phyloP scores from a whole-genome alignment of 2,888 invertebrate genomes.

The Thymelicus lineola region DNA sequence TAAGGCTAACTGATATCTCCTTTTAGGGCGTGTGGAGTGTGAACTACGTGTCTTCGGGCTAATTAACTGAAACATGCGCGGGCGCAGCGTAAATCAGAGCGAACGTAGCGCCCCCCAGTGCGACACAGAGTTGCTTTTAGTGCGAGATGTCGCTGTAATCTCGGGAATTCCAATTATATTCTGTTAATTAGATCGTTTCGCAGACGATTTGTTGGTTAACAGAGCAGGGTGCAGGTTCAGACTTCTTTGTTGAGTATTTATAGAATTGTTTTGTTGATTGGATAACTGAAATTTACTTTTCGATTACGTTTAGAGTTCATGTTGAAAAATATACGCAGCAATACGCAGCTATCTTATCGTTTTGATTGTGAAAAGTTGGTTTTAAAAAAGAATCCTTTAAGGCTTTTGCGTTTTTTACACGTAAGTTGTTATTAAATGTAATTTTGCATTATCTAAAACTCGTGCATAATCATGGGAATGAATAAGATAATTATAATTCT shows the following conservation, averaged over 20 bases:
- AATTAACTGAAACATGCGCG: slow-evolving; percentile 81
- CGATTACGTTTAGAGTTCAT: too few relatives aligned
- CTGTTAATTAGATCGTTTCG: slow-evolving; percentile 55
- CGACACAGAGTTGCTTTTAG: slow-evolving; percentile 81
- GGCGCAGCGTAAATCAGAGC: slow-evolving; percentile 73
- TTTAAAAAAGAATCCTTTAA: too few relatives aligned
- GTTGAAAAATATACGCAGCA: too few relatives aligned
- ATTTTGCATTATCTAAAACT: too few relatives aligned
- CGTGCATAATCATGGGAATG: neutral
- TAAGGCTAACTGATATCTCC: slow-evolving; percentile 74
- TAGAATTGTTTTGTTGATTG: slow-evolving; percentile 33
- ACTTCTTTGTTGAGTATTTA: slow-evolving; percentile 36
- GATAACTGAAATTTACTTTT: neutral
- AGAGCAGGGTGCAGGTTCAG: slow-evolving; percentile 34
- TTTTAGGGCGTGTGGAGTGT: slow-evolving; percentile 74
- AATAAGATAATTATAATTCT: neutral
- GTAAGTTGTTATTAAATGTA: neutral
- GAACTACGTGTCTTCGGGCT: slow-evolving; percentile 73
- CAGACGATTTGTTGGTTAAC: slow-evolving; percentile 38
- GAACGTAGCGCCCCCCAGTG: slow-evolving; percentile 55
- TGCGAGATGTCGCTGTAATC: slow-evolving; percentile 73
- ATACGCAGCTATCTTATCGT: too few relatives aligned
- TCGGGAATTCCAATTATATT: slow-evolving; percentile 76
- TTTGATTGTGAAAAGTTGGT: too few relatives aligned
- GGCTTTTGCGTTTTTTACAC: neutral